Evolutionary conservation across 2,888 invertebrate genomes (phyloP).

Genomic region (Drosophila quinaria): DNA sequence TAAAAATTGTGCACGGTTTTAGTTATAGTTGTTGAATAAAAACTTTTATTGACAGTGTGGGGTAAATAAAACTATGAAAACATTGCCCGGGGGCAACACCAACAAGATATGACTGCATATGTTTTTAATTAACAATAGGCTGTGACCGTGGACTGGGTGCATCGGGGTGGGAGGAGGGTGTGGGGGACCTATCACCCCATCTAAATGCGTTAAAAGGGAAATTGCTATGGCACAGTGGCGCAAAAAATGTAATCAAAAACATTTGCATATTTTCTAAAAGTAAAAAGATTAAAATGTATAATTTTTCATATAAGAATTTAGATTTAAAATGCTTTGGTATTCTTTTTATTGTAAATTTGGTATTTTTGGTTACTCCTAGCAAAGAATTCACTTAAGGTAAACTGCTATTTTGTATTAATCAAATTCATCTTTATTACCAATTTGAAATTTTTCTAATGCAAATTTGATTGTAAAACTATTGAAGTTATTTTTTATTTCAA

Average conservation of each 20-base stretch:
- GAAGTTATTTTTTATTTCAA: no score
- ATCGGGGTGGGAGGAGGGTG: neutral
- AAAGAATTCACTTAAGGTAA: no score
- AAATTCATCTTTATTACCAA: neutral
- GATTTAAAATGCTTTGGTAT: neutral
- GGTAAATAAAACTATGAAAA: slow-evolving; percentile 46
- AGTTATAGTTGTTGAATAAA: slow-evolving; percentile 46
- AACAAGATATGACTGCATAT: slow-evolving; percentile 33
- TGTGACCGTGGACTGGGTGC: neutral
- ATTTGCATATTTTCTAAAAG: no score
- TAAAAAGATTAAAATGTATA: neutral
- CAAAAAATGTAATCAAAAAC: neutral
- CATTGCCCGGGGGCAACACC: slow-evolving; percentile 15
- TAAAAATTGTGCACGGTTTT: slow-evolving; percentile 47
- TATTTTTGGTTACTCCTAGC: neutral
- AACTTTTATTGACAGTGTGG: slow-evolving; percentile 59
- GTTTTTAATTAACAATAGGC: slow-evolving; percentile 58
- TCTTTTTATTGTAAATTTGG: neutral
- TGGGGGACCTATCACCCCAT: neutral
- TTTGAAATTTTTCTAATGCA: neutral
- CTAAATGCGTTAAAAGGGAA: slow-evolving; percentile 20
- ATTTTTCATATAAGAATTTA: neutral
- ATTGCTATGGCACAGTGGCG: slow-evolving; percentile 1
- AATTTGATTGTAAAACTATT: no score
- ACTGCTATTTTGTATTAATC: neutral